phyloP scores from a whole-genome alignment of 2,797 vertebrate species.

The Acestrorhynchus altus region DNA sequence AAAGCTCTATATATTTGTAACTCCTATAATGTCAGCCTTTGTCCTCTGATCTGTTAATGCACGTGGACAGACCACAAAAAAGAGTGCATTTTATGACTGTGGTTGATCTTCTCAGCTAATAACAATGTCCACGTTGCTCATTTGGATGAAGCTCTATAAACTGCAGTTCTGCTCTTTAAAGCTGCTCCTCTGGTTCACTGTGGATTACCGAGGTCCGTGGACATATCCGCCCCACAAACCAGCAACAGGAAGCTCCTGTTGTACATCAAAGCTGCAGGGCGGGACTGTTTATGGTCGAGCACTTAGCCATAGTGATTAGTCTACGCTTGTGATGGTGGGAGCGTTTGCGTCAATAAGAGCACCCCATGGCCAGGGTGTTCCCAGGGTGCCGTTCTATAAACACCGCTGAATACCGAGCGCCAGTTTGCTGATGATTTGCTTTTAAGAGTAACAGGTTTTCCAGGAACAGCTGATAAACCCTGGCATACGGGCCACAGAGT shows the following conservation, averaged over 20 bases:
- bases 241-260: constrained; percentile 51
- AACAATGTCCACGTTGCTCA: constrained; percentile 11
- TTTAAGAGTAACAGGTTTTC: constrained; percentile 21
- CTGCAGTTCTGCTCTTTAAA: constrained; percentile 11
- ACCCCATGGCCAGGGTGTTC: constrained; percentile 32
- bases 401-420: constrained; percentile 27
- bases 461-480: not conserved
- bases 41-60: not conserved
- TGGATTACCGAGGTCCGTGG: constrained; percentile 39
- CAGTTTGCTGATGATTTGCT: constrained; percentile 20
- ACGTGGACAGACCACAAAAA: not conserved
- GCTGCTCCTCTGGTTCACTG: constrained; percentile 6
- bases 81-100: not conserved
- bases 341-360: constrained; percentile 42
- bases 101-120: constrained; percentile 11
- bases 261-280: constrained; percentile 58
- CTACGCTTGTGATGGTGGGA: constrained; percentile 34
- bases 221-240: constrained; percentile 38
- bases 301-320: constrained; percentile 47
- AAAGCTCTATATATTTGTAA: not conserved
- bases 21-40: not conserved
- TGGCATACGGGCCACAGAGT: not conserved
- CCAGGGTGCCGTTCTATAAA: constrained; percentile 42
- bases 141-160: constrained; percentile 21
- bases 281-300: constrained; percentile 54